phyloP scores from a whole-genome alignment of 1,140 invertebrate genomes.

The Pseudachorutes palmiensis region DNA sequence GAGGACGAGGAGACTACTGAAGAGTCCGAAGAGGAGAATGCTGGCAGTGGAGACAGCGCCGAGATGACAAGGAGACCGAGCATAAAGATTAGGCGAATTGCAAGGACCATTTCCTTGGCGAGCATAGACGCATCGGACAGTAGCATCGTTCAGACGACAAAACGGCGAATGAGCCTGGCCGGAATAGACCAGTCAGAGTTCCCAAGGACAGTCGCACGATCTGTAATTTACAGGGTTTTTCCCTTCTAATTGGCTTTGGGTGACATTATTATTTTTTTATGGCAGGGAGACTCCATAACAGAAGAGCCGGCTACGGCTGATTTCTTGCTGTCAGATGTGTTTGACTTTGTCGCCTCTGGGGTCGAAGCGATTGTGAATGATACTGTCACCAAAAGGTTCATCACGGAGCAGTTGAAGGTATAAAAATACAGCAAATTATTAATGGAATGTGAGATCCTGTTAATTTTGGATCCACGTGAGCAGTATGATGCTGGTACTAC shows the following conservation, averaged over 20 bases:
- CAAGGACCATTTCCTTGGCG: neutral
- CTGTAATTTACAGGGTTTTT: neutral
- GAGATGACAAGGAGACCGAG: neutral
- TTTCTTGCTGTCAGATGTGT: conserved; percentile 68
- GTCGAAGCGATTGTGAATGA: conserved; percentile 90
- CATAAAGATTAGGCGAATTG: neutral
- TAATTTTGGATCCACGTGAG: neutral
- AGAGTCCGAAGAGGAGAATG: neutral
- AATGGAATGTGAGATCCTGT: neutral
- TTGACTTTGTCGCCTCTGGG: conserved; percentile 78
- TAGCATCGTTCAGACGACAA: neutral
- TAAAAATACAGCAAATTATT: neutral
- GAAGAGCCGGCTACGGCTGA: conserved; percentile 45
- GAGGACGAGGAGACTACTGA: neutral
- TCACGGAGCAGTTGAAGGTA: conserved; percentile 78
- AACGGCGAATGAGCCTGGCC: neutral
- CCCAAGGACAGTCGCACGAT: neutral
- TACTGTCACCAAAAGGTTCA: conserved; percentile 90
- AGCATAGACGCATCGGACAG: neutral
- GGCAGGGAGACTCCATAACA: neutral
- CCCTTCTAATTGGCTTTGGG: neutral
- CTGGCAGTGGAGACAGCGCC: neutral
- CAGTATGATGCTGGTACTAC: neutral
- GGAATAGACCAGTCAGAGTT: neutral
- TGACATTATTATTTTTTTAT: neutral